Base-by-base conservation (phyloP, 2,888 invertebrate species). In the Abrostola triplasia region DNA sequence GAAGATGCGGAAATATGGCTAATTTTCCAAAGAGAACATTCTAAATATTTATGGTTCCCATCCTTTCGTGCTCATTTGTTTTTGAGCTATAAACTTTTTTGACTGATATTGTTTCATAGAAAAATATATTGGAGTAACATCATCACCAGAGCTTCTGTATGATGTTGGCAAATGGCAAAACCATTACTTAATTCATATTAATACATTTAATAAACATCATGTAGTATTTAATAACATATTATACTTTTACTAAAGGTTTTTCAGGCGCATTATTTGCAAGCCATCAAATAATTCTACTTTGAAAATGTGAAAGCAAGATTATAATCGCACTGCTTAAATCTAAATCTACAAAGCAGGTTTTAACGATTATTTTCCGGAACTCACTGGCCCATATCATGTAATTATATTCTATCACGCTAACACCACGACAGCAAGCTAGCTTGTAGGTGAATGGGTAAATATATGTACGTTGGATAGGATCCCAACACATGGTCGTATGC, bases 341-440 rank as follows among this genome's bases (percentile, higher is more conserved):
- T 70, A 69, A 69, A 68, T 67, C 42, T 65, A 77, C 59, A 49
- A 54, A 74, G 59, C 55, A 49, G 36, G 66, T 62, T 71, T 66
- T 70, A 68, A 70, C 60, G 75, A 78, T 72, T 75, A 73, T 79
- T 74, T 78, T 61, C 66, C 61, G 59, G 70, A 77, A 72, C 57
- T 65, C 62, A 67, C 59, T 64, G 59, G 52, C 11, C 59, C 67
- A 68, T 77, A 75, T 70, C 60, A 72, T 67, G 60, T 78, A 72
- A 79, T 79, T 79, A 69, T 70, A 64, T 70, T 70, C 36, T 64
- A 72, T 70, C 78, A 77, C 78, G 78, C 75, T 59, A 79, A 47
- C 61, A 37, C 54, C 13, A 57, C 74, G 40, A 35, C 42, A 48
- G 54, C 54, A 49, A 58, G 24, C 24, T 24, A 24, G 24, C 24